Conservation (phyloP, 1,140 invertebrate species). For the Himalopsyche phryganea region DNA sequence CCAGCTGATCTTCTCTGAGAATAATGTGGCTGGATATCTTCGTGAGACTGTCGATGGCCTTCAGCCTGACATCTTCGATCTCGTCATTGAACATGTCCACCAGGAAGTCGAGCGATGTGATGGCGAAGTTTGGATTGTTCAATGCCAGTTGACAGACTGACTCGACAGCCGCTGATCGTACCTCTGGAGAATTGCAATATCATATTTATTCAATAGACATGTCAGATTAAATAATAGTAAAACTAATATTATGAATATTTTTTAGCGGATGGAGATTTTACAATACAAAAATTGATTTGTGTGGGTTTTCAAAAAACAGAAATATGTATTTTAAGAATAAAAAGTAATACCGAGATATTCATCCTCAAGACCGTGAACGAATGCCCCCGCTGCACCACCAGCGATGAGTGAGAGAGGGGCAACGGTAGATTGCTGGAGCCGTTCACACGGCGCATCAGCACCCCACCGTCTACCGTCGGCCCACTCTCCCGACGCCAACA, state of each 20-base stretch:
- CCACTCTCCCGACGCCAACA: constrained; percentile 83
- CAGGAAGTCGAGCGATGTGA: constrained; percentile 86
- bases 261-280: too few species aligned
- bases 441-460: constrained; percentile 80
- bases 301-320: too few species aligned
- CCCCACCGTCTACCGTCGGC: constrained; percentile 88
- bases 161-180: constrained; percentile 90
- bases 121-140: constrained; percentile 81
- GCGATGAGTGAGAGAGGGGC: constrained; percentile 80
- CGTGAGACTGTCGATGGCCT: constrained; percentile 89
- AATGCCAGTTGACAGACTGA: constrained; percentile 88
- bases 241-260: too few species aligned
- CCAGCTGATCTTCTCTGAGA: constrained; percentile 91
- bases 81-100: constrained; percentile 99
- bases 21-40: constrained; percentile 85
- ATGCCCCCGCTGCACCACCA: constrained; percentile 94
- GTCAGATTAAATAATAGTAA: too few species aligned
- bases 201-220: too few species aligned
- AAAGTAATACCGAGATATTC: constrained; percentile 95
- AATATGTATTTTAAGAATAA: too few species aligned
- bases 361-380: constrained; percentile 98
- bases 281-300: too few species aligned
- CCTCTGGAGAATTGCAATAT: constrained; percentile 76
- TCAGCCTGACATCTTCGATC: constrained; percentile 93
- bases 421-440: constrained; percentile 59